These are phyloP conservation scores for Arge pagana DNA, from an alignment of 2,888 invertebrate species.

Conservation along the genomic window DNA sequence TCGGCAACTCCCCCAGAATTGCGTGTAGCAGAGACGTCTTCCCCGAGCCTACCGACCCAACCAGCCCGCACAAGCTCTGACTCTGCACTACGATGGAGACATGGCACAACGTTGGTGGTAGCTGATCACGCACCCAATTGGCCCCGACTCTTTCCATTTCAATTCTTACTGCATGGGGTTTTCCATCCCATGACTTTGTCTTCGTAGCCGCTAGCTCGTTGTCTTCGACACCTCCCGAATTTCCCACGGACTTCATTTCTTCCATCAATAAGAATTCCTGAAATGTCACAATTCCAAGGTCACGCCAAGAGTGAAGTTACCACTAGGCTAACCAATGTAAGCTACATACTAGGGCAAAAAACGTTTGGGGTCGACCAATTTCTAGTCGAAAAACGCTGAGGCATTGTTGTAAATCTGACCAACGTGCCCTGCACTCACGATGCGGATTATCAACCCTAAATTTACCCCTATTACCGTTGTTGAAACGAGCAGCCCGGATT, in stretches of 20 bases:
- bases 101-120: constrained; percentile 58
- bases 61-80: constrained; percentile 62
- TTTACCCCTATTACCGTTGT: no score
- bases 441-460: no score
- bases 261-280: constrained; percentile 47
- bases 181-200: neutral
- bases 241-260: constrained; percentile 35
- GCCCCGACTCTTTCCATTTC: constrained; percentile 37
- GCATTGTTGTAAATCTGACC: no score
- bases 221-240: neutral
- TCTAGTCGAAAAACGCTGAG: no score
- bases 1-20: constrained; percentile 56
- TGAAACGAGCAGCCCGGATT: no score
- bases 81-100: constrained; percentile 56
- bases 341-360: no score
- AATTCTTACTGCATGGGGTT: neutral
- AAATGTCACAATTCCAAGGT: no score
- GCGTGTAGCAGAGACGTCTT: constrained; percentile 62
- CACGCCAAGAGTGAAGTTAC: no score
- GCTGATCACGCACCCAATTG: constrained; percentile 45
- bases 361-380: no score
- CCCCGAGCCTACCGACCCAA: constrained; percentile 72
- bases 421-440: no score
- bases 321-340: no score
- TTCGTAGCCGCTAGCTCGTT: neutral